Conservation (phyloP, 2,888 invertebrate species). For the Abrostola triplasia region DNA sequence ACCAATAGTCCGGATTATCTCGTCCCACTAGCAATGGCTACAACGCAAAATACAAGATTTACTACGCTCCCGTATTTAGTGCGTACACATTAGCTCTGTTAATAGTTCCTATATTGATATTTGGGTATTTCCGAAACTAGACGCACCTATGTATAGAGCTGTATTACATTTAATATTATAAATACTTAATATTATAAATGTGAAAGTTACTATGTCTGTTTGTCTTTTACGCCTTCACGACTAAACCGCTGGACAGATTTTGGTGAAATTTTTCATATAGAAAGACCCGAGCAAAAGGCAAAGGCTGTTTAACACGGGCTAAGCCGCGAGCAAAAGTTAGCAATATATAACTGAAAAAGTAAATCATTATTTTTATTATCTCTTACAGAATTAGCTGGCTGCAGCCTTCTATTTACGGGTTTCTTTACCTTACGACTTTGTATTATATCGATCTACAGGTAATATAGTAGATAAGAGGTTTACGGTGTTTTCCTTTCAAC, state of each 20-base stretch:
- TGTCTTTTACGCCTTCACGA: no score
- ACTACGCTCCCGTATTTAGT: slow-evolving; percentile 56
- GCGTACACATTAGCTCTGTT: slow-evolving; percentile 48
- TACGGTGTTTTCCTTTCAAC: not conserved
- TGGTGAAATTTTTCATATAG: no score
- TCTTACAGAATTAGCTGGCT: not conserved
- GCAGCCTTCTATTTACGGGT: not conserved
- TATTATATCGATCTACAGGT: not conserved
- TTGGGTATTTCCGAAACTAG: slow-evolving; percentile 8
- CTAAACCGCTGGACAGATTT: no score
- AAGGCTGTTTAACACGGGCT: no score
- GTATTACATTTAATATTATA: no score
- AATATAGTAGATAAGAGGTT: slow-evolving; percentile 2
- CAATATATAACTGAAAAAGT: no score
- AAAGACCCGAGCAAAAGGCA: no score
- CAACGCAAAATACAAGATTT: slow-evolving; percentile 64
- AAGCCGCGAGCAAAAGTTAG: no score
- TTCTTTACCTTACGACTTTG: not conserved
- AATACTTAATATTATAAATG: no score
- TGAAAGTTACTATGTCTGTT: no score
- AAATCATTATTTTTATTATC: no score
- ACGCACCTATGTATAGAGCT: no score
- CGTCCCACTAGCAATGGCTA: slow-evolving; percentile 63
- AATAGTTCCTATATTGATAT: slow-evolving; percentile 40
- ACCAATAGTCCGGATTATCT: slow-evolving; percentile 76